Evolutionary conservation across 2,113 vertebrate species (phyloP), one percentile per base, ranked within the genome.

Genomic region (Dipodomys stephensi): DNA sequence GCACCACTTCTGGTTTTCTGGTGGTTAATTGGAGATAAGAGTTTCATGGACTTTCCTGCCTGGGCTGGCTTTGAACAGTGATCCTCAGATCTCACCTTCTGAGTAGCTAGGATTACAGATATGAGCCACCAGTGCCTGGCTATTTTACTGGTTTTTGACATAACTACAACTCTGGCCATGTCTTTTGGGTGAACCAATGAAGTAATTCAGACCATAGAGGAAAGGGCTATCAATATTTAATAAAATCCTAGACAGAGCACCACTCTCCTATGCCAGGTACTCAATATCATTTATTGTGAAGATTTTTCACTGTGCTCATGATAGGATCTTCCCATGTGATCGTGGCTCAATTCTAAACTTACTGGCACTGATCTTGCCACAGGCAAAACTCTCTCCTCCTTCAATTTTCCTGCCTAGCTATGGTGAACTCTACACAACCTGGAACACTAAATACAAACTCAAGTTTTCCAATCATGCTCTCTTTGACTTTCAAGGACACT

Each of bases 281-380:
- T 93, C 60, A n/a, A 57, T 49, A 46, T 64, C 30, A 64, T 90
- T 92, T 19, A 92, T 53, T 53, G 15, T 87, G 76, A 84, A 69
- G 72, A n/a, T 76, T 39, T 53, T 90, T 93, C 81, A 67, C 0
- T 23, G 32, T 35, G 84, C 57, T 83, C 12, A 71, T 32, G 71
- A 82, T 82, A 87, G 22, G 65, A 53, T 39, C 35, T 53, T 74
- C 32, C 44, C 23, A 18, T 30, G n/a, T 35, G 44, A 77, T 67
- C 13, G 57, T 18, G 13, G 67, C 35, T 87, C 62, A 89, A 62
- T 44, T 57, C 35, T 23, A 9, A 32, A 67, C 62, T 82, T 83
- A 53, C 88, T 76, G 72, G 35, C 64, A 23, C 69, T 86, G 68
- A 73, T 22, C 65, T 85, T 79, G 76, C 79, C 49, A 46, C 27